Conservation (phyloP, 2,797 vertebrate species). For the Galaxias olidus region DNA sequence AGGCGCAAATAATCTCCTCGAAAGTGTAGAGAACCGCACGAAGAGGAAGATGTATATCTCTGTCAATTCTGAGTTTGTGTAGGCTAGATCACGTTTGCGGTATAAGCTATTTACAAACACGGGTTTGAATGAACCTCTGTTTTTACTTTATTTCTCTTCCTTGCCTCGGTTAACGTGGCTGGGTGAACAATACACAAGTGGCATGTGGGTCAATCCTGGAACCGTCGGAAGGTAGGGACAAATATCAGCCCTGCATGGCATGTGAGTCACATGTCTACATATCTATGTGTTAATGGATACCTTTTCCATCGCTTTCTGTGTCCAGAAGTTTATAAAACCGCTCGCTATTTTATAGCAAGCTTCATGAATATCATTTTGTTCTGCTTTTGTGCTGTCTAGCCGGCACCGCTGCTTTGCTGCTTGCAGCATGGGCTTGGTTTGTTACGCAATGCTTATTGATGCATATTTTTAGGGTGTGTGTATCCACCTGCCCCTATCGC, state of each 20-base stretch:
- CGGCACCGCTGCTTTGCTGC: background rate
- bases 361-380: background rate
- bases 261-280: slow-evolving; percentile 61
- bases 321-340: background rate
- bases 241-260: slow-evolving; percentile 39
- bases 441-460: slow-evolving; percentile 64
- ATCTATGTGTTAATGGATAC: slow-evolving; percentile 5
- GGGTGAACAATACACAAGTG: slow-evolving; percentile 66
- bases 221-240: slow-evolving; percentile 81
- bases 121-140: background rate
- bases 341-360: background rate
- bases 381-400: slow-evolving; percentile 27
- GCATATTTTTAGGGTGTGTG: slow-evolving; percentile 45
- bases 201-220: slow-evolving; percentile 83
- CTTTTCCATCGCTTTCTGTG: background rate
- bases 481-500: background rate
- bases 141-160: slow-evolving; percentile 28
- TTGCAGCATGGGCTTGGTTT: slow-evolving; percentile 62
- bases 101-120: too few species aligned
- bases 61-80: too few species aligned
- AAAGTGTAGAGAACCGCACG: too few species aligned
- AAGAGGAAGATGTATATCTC: too few species aligned
- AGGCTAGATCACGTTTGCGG: too few species aligned
- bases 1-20: too few species aligned
- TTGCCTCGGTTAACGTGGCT: slow-evolving; percentile 61